Percentiles rank a stretch among this genome's conserved stretches.
These are phyloP conservation scores for Netelia inedita DNA, from an alignment of 2,888 invertebrate genomes.

Conservation along the genomic window DNA sequence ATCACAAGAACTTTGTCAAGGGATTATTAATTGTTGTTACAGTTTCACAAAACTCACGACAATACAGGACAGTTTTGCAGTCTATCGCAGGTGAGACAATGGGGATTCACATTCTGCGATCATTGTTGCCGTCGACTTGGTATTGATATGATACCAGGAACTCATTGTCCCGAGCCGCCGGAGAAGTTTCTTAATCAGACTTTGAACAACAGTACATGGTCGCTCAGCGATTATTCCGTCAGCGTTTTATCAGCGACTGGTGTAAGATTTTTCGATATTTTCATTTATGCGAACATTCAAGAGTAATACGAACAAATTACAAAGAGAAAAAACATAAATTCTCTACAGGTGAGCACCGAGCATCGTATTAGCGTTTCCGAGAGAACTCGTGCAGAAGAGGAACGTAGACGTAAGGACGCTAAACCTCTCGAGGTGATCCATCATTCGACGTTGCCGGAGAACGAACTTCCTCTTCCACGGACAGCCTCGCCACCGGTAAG, in stretches of 20 bases:
- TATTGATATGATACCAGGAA: slow-evolving; percentile 75
- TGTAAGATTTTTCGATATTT: slow-evolving; percentile 64
- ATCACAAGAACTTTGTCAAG: slow-evolving; percentile 4
- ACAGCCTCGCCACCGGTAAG: background rate
- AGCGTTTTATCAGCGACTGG: slow-evolving; percentile 68
- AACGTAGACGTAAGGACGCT: slow-evolving; percentile 63
- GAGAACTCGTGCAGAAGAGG: slow-evolving; percentile 72
- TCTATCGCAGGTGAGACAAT: slow-evolving; percentile 79
- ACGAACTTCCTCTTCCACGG: slow-evolving; percentile 11
- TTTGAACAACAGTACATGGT: background rate
- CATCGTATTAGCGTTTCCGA: slow-evolving; percentile 72
- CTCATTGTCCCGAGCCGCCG: slow-evolving; percentile 79
- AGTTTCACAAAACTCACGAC: slow-evolving; percentile 76
- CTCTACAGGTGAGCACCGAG: slow-evolving; percentile 69
- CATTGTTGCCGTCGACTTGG: slow-evolving; percentile 76
- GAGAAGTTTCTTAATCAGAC: background rate
- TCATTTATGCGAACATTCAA: background rate
- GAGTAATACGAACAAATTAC: background rate
- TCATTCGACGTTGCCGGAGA: slow-evolving; percentile 41
- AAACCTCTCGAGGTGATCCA: slow-evolving; percentile 71
- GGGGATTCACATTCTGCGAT: slow-evolving; percentile 84
- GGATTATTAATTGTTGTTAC: slow-evolving; percentile 43
- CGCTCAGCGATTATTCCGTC: slow-evolving; percentile 1
- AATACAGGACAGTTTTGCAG: slow-evolving; percentile 77
- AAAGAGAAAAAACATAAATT: slow-evolving; percentile 1